A percentile compares a stretch with the other conserved stretches of the same genome.
These are phyloP conservation scores for Oreochromis aureus DNA, from an alignment of 2,113 vertebrate genomes.

Conservation along the genomic window DNA sequence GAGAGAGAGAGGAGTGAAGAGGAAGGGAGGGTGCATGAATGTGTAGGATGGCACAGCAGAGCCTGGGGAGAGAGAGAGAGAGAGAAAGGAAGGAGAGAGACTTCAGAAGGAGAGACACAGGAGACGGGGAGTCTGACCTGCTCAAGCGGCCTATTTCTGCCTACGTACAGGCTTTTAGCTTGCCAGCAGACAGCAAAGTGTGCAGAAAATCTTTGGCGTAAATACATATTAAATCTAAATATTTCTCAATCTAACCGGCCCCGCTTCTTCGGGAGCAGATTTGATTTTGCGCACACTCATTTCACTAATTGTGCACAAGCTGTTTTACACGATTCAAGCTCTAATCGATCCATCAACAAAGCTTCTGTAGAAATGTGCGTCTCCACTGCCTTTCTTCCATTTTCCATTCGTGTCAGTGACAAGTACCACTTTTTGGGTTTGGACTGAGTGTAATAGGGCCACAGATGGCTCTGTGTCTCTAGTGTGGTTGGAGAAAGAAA, in stretches of 20 bases:
- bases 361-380: not conserved
- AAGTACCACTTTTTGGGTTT: conserved; percentile 40
- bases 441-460: conserved; percentile 33
- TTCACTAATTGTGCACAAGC: not conserved
- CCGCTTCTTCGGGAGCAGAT: not conserved
- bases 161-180: not conserved
- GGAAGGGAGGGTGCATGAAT: conserved; percentile 30
- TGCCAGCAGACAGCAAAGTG: not conserved
- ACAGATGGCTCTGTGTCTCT: conserved; percentile 62
- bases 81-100: conserved; percentile 16
- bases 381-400: conserved; percentile 1
- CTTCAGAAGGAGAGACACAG: conserved; percentile 37
- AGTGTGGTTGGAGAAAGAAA: conserved; percentile 56
- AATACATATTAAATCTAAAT: not conserved
- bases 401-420: conserved; percentile 36
- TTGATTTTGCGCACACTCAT: not conserved
- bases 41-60: conserved; percentile 53
- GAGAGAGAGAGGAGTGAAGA: not conserved
- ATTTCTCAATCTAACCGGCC: not conserved
- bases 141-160: conserved; percentile 25
- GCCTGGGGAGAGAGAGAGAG: conserved; percentile 8
- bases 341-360: not conserved
- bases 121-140: conserved; percentile 48
- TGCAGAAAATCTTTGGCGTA: not conserved
- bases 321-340: not conserved